A percentile compares a stretch with the other conserved stretches of the same genome.
Conservation (phyloP, 2,113 vertebrate species). For the Crotalus horridus region DNA sequence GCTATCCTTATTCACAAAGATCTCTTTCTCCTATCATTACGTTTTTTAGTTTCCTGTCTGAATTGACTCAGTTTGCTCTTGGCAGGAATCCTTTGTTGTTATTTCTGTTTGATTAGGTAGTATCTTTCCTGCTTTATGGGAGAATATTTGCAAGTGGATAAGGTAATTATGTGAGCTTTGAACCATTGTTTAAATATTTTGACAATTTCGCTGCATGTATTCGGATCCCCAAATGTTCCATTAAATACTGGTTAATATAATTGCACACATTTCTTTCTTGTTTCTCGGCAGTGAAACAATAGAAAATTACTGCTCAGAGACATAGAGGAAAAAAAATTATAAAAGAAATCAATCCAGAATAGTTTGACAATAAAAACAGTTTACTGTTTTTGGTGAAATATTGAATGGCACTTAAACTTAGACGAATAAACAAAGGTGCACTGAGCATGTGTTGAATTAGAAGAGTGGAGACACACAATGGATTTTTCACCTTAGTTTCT, state of each 20-base stretch:
- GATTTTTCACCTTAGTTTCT: neutral
- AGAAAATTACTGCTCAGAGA: constrained; percentile 22
- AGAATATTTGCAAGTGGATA: neutral
- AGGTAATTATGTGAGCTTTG: constrained; percentile 12
- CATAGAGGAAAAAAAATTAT: neutral
- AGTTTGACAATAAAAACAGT: neutral
- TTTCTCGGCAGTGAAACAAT: constrained; percentile 23
- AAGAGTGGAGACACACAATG: neutral
- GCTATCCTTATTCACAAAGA: neutral
- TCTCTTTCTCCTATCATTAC: neutral
- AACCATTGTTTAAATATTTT: constrained; percentile 40
- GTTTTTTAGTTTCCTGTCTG: neutral
- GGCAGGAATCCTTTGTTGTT: neutral
- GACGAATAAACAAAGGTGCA: neutral
- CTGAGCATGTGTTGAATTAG: neutral
- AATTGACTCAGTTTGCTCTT: neutral
- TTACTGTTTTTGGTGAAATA: neutral
- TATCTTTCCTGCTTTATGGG: constrained; percentile 4
- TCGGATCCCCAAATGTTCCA: neutral
- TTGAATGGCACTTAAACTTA: neutral
- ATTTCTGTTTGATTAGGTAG: neutral
- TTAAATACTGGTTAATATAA: constrained; percentile 27
- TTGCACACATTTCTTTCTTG: neutral
- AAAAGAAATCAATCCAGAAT: neutral
- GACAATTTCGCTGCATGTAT: constrained; percentile 5